These are phyloP conservation scores for Adrianichthys oophorus DNA, from an alignment of 2,797 vertebrate species.

Conservation along the genomic window DNA sequence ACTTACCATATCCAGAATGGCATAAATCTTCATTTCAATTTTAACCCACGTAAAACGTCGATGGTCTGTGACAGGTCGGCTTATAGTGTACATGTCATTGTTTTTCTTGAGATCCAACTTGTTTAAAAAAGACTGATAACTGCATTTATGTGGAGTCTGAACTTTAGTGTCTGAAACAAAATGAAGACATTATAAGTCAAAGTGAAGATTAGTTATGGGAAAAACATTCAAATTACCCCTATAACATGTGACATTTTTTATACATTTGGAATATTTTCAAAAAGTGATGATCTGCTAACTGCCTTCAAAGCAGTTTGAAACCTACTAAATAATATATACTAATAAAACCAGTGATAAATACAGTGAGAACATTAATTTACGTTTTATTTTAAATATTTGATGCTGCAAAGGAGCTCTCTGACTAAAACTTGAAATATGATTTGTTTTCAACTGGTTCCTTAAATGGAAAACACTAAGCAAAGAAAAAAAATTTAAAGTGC, in stretches of 20 bases:
- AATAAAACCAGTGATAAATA: no score
- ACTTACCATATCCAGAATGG: slow-evolving; percentile 60
- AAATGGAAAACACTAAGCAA: no score
- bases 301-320: no score
- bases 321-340: no score
- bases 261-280: no score
- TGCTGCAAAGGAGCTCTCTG: no score
- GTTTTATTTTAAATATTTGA: no score
- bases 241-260: not conserved
- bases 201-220: not conserved
- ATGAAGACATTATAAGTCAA: slow-evolving; percentile 1
- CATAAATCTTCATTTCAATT: slow-evolving; percentile 38
- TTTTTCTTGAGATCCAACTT: slow-evolving; percentile 48
- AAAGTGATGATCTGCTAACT: no score
- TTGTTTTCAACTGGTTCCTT: no score
- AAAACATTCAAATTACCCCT: not conserved
- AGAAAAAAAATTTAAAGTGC: no score
- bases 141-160: slow-evolving; percentile 28
- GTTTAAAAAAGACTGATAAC: slow-evolving; percentile 53
- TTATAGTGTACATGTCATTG: slow-evolving; percentile 39
- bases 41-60: slow-evolving; percentile 24
- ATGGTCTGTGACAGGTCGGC: slow-evolving; percentile 54
- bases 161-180: slow-evolving; percentile 10
- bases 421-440: no score
- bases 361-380: no score